Evolutionary conservation across 2,113 vertebrate species (phyloP).

Genomic region (Gila orcuttii): DNA sequence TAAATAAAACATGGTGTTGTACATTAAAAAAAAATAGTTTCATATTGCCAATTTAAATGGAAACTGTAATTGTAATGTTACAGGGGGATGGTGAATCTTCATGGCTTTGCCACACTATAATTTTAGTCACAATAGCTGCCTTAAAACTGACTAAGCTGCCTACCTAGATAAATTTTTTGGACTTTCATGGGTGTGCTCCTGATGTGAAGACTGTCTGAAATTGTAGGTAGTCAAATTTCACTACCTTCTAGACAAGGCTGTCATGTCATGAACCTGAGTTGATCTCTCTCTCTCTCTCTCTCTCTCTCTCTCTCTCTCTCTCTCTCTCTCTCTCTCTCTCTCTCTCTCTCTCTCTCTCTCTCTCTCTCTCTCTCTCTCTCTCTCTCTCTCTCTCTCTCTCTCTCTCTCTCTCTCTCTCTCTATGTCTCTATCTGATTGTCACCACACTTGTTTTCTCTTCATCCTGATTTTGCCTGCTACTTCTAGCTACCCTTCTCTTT

Average conservation of each 20-base stretch:
- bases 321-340: background rate
- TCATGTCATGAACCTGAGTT: background rate
- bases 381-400: background rate
- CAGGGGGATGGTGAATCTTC: background rate
- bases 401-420: too few relatives aligned
- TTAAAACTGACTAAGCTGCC: background rate
- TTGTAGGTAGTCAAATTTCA: background rate
- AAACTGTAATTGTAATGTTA: background rate
- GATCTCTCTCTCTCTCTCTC: background rate
- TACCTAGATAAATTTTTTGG: background rate
- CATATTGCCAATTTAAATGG: background rate
- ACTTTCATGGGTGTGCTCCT: background rate
- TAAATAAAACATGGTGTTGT: background rate
- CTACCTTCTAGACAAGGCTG: background rate
- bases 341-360: too few relatives aligned
- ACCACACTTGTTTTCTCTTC: too few relatives aligned
- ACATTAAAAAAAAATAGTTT: background rate
- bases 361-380: background rate
- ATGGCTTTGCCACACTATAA: background rate
- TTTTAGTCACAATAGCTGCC: slow-evolving; percentile 8
- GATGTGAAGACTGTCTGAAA: background rate
- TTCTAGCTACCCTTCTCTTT: too few relatives aligned
- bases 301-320: background rate
- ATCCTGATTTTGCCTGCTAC: too few relatives aligned
- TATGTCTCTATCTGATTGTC: background rate